phyloP scores from a whole-genome alignment of 2,888 invertebrate species.

The Coremacera marginata region DNA sequence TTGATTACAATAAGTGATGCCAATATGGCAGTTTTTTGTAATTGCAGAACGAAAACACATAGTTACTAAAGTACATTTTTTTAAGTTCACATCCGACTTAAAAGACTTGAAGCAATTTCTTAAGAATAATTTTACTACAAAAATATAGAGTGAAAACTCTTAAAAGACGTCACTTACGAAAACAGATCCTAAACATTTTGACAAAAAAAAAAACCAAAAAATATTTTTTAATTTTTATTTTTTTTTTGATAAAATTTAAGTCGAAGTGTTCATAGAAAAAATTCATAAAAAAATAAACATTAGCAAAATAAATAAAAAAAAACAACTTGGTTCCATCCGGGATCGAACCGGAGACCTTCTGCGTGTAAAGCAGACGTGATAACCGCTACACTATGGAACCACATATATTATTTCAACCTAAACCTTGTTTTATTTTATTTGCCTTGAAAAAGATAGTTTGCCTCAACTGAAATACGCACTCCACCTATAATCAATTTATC shows the following conservation, averaged over 20 bases:
- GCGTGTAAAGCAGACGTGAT: slow-evolving; percentile 71
- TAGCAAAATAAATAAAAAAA: slow-evolving; percentile 37
- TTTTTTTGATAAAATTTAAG: not conserved
- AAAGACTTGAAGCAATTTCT: no score
- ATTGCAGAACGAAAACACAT: no score
- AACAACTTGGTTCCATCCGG: slow-evolving; percentile 66
- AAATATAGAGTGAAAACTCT: not conserved
- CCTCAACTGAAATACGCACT: no score
- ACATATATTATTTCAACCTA: not conserved
- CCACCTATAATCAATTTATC: not conserved
- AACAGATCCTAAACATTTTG: not conserved
- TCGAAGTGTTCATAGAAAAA: no score
- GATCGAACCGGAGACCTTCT: slow-evolving; percentile 71
- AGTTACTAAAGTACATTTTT: no score
- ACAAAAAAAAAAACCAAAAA: not conserved
- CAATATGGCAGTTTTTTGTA: no score
- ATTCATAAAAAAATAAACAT: not conserved
- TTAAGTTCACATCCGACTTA: no score
- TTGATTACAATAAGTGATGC: no score
- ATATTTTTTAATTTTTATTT: not conserved
- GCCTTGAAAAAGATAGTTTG: no score
- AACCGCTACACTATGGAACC: slow-evolving; percentile 71
- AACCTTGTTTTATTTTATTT: not conserved
- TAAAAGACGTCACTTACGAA: no score
- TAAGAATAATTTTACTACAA: no score